Conservation (phyloP, 2,888 invertebrate genomes). For the Andricus quercusramuli region DNA sequence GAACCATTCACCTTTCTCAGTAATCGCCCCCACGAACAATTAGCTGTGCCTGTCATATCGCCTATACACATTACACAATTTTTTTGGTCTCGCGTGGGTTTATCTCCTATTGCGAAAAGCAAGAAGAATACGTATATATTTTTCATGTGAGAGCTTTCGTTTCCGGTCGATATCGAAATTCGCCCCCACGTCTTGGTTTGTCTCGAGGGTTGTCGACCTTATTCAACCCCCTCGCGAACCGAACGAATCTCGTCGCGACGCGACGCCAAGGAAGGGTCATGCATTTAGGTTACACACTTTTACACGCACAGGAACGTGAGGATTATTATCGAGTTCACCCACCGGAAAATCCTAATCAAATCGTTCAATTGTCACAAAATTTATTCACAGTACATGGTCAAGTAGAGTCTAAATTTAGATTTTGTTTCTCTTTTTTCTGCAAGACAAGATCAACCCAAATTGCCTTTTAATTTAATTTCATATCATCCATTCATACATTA, state of each 20-base stretch:
- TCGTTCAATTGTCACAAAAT: neutral
- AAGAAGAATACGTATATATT: neutral
- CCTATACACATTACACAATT: neutral
- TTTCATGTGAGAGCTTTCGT: constrained; percentile 50
- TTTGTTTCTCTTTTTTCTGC: neutral
- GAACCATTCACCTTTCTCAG: neutral
- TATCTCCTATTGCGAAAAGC: neutral
- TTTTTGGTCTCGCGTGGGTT: constrained; percentile 15
- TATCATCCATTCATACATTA: neutral
- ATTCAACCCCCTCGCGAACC: constrained; percentile 52
- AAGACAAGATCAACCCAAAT: no score
- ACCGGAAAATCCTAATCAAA: constrained; percentile 18
- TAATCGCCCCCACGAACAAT: constrained; percentile 5
- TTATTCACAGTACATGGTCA: neutral
- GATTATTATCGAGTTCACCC: constrained; percentile 3
- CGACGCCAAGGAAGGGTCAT: constrained; percentile 40
- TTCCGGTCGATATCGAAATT: constrained; percentile 64
- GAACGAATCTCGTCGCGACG: constrained; percentile 40
- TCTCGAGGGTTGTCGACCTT: constrained; percentile 67
- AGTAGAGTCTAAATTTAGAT: neutral
- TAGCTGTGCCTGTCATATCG: neutral
- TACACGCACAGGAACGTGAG: constrained; percentile 36
- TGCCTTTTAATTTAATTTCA: neutral
- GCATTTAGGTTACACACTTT: constrained; percentile 39
- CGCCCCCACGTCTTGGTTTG: constrained; percentile 48